Evolutionary conservation across 2,113 vertebrate genomes (phyloP), one percentile per base, ranked within the genome.

Genomic region (Sphaerodactylus townsendi): DNA sequence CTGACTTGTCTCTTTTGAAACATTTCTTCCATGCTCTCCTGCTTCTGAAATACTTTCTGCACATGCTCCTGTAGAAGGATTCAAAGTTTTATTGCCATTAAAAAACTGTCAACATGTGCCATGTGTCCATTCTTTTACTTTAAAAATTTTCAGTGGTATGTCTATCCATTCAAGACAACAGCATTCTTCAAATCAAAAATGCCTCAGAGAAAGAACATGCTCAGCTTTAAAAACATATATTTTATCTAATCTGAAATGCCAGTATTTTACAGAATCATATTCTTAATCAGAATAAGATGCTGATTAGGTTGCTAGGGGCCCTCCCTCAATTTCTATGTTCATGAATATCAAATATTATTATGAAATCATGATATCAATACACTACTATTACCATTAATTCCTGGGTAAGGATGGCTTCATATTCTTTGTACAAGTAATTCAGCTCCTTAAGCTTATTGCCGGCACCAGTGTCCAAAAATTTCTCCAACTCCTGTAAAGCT

Each of bases 1-100:
- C 99, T 99, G 74, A 98, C 93, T 93, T 96, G 97, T 64, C 99
- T 95, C 93, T 98, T 99, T 82, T 98, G 97, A 90, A 99, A 99
- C 98, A 99, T 99, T 92, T 99, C 98, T 92, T 98, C 97, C 96
- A 97, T 98, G 35, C 97, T 98, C 79, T 92, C 89, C 85, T 99
- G 98, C 93, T 99, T 99, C 94, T 97, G 98, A 91, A 98, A 97
- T 92, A 98, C 97, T 76, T 96, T 98, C 86, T 97, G 97, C 86
- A 99, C 97, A 30, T 97, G 99, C 2, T 98, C 97, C 99, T 99
- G 92, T 77, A 84, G 85, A 17, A 73, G 65, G 83, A 87, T 23
- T 30, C 37, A 66, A 84, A 59, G 78, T 0, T 10, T 2, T 35
- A 73, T 19, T 19, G 48, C 35, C 3, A 6, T 81, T 39, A 79